Percentiles rank a stretch among this genome's conserved stretches.
phyloP scores from a whole-genome alignment of 2,797 vertebrate genomes.

The Bradypus variegatus region DNA sequence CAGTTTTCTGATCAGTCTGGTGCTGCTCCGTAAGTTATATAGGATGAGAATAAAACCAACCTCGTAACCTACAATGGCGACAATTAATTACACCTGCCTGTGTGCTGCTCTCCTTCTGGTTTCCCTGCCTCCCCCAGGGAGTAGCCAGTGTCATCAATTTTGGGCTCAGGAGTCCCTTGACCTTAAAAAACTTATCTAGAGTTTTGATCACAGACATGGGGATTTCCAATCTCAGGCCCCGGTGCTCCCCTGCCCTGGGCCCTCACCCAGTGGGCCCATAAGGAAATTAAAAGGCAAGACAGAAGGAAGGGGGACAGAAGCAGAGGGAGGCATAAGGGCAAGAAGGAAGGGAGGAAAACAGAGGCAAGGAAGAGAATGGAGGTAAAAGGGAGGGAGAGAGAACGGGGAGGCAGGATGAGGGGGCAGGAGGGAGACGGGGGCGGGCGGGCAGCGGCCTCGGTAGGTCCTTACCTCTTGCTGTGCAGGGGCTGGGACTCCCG shows the following conservation, averaged over 20 bases:
- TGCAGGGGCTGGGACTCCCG: conserved; percentile 83
- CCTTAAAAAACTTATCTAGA: neutral
- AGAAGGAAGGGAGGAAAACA: conserved; percentile 64
- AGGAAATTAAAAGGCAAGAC: neutral
- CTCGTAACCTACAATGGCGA: neutral
- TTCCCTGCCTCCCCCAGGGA: neutral
- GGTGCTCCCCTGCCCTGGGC: neutral
- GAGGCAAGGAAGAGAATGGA: neutral
- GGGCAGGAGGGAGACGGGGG: neutral
- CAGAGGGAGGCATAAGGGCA: neutral
- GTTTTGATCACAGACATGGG: neutral
- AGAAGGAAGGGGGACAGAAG: neutral
- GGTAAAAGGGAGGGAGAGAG: neutral
- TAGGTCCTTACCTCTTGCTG: conserved; percentile 79
- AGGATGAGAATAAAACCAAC: neutral
- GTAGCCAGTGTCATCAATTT: neutral
- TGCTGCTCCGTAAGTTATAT: neutral
- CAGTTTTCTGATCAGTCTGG: too few species aligned
- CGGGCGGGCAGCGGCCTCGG: rapidly evolving
- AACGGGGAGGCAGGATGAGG: rapidly evolving
- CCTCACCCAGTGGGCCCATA: neutral
- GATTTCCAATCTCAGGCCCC: neutral
- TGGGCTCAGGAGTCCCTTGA: neutral
- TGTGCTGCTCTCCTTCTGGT: neutral
- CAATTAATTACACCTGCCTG: rapidly evolving